These are phyloP conservation scores for Grapholita molesta DNA, from an alignment of 1,140 invertebrate species.

Conservation along the genomic window DNA sequence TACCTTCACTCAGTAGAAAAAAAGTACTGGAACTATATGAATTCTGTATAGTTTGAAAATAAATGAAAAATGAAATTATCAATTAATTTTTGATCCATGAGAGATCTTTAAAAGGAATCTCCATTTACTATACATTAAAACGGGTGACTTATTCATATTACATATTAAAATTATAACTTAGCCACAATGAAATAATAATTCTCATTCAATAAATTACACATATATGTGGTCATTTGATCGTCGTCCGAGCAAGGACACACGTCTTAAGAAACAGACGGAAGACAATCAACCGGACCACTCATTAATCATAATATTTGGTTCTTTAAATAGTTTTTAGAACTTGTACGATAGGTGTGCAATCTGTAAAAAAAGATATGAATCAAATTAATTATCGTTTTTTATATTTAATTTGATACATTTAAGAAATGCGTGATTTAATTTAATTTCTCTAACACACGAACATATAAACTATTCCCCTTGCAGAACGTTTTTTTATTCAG, in stretches of 20 bases:
- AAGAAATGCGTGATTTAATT: neutral
- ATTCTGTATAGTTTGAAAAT: neutral
- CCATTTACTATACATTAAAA: conserved; percentile 20
- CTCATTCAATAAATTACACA: conserved; percentile 68
- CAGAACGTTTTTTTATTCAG: neutral
- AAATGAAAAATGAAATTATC: conserved; percentile 5
- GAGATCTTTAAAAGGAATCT: conserved; percentile 23
- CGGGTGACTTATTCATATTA: conserved; percentile 30
- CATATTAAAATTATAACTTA: conserved; percentile 55
- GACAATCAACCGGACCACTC: neutral
- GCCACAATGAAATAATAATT: conserved; percentile 42
- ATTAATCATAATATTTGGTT: conserved; percentile 74
- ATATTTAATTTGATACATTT: neutral
- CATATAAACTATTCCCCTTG: neutral
- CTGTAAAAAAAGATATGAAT: conserved; percentile 43
- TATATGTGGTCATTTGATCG: conserved; percentile 21
- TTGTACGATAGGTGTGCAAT: conserved; percentile 59
- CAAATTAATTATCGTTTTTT: neutral
- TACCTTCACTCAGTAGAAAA: neutral
- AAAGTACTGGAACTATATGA: neutral
- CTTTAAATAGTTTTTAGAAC: conserved; percentile 54
- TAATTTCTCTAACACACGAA: neutral
- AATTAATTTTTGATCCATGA: conserved; percentile 20
- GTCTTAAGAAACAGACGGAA: neutral
- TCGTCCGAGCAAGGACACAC: neutral